phyloP scores from a whole-genome alignment of 1,140 invertebrate species.

The Epicauta chinensis region DNA sequence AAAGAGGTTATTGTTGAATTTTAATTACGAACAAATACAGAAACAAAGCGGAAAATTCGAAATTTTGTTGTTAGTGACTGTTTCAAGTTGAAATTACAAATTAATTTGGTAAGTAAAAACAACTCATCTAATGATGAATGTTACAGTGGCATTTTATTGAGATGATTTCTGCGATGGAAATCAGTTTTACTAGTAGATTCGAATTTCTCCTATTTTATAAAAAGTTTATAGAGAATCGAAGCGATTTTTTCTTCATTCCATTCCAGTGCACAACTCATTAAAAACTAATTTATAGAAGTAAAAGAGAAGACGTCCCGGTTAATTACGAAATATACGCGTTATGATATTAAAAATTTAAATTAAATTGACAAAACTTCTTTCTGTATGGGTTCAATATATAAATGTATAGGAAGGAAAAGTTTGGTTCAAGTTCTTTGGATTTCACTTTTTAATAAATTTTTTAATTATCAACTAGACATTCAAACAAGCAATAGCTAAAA shows the following conservation, averaged over 20 bases:
- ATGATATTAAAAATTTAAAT: slow-evolving; percentile 15
- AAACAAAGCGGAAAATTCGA: slow-evolving; percentile 5
- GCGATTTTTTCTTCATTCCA: background rate
- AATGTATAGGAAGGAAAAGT: background rate
- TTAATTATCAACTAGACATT: slow-evolving; percentile 9
- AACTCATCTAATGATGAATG: no score
- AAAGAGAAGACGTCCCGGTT: slow-evolving; percentile 12
- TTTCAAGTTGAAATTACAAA: no score
- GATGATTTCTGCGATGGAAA: no score
- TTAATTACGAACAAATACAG: slow-evolving; percentile 14
- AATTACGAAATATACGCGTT: slow-evolving; percentile 14
- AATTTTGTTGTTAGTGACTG: no score
- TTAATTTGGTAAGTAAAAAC: no score
- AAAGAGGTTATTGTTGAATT: slow-evolving; percentile 13
- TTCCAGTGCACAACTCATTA: slow-evolving; percentile 14
- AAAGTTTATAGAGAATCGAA: no score
- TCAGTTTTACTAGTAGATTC: no score
- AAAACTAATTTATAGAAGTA: slow-evolving; percentile 16
- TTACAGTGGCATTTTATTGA: no score
- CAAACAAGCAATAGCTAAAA: background rate
- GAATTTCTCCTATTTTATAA: no score
- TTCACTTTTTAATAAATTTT: slow-evolving; percentile 8
- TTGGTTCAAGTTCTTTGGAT: background rate
- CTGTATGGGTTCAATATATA: background rate
- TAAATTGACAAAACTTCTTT: slow-evolving; percentile 13